Base-by-base conservation (phyloP, 2,797 vertebrate species). In the Typhlichthys subterraneus region DNA sequence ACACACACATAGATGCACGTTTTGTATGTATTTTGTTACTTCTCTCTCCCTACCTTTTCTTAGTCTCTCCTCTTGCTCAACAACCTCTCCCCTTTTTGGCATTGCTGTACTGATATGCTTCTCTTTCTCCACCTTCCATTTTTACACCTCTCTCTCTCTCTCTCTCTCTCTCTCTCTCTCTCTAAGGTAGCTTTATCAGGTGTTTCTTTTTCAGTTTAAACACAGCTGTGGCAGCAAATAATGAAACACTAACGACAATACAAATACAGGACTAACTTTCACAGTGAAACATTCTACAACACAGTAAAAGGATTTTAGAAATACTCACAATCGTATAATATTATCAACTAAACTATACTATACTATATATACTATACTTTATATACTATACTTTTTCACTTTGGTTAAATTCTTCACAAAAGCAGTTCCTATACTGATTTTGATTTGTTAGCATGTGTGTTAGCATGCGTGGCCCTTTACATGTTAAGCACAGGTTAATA, bases 1-100 rank as follows among this genome's bases (percentile, higher is more conserved):
- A 29, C 51, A 46, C 29, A 45, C 63, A 57, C 54, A 61, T 58
- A 38, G 61, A 74, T 29, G 5, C 15, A 19, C 19, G 6, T 33
- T 64, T 53, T 53, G 49, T 59, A 6, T 10, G 19, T 19, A 50
- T 53, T n/a, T 12, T 11, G 49, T 65, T 45, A 5, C 38, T 42
- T 54, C 1, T 73, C 45, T 59, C 0, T 56, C 57, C 50, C 33
- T 45, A n/a, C 60, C 51, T 54, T n/a, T 51, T 47, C 12, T 23
- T 1, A 7, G 49, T 47, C 15, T 51, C 12, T 13, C 5, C 59
- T 66, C n/a, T 61, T 29, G 47, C 57, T 62, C 3, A 12, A 2
- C 45, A 17, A 11, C 46, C 15, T 50, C 29, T 67, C 57, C 23
- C n/a, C 5, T 53, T 53, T 10, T 45, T 3, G 59, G 13, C 51